These are phyloP conservation scores for Brachyistius frenatus DNA, from an alignment of 2,113 vertebrate species.

Conservation along the genomic window DNA sequence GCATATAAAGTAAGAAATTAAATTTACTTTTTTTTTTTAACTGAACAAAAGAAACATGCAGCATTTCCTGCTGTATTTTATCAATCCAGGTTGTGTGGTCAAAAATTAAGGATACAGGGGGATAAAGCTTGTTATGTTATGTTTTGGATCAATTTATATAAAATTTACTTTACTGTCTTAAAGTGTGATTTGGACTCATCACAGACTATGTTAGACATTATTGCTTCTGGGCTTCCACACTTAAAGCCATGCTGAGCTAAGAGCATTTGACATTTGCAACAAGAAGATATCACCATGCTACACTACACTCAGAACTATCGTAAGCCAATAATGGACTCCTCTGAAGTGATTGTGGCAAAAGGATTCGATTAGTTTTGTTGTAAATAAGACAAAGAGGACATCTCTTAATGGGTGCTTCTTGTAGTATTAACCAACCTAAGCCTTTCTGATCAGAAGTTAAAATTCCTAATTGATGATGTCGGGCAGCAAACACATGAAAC, in stretches of 20 bases:
- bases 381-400: slow-evolving; percentile 4
- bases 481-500: not conserved
- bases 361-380: slow-evolving; percentile 3
- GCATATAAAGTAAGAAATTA: too few species aligned
- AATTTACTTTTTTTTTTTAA: too few species aligned
- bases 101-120: too few species aligned
- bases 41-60: too few species aligned
- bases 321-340: slow-evolving; percentile 2
- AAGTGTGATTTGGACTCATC: not conserved
- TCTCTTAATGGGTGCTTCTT: not conserved
- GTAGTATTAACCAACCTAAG: not conserved
- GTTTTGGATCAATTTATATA: not conserved
- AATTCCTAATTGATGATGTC: slow-evolving; percentile 1
- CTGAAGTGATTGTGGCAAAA: slow-evolving; percentile 2
- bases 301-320: not conserved
- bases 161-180: slow-evolving; percentile 3
- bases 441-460: not conserved
- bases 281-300: not conserved
- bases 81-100: too few species aligned
- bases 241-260: not conserved
- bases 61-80: too few species aligned
- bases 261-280: not conserved
- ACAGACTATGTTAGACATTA: not conserved
- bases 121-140: too few species aligned
- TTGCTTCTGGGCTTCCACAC: not conserved